Evolutionary conservation across 2,113 vertebrate genomes (phyloP), one percentile per base, ranked within the genome.

Genomic region (Scalopus aquaticus): DNA sequence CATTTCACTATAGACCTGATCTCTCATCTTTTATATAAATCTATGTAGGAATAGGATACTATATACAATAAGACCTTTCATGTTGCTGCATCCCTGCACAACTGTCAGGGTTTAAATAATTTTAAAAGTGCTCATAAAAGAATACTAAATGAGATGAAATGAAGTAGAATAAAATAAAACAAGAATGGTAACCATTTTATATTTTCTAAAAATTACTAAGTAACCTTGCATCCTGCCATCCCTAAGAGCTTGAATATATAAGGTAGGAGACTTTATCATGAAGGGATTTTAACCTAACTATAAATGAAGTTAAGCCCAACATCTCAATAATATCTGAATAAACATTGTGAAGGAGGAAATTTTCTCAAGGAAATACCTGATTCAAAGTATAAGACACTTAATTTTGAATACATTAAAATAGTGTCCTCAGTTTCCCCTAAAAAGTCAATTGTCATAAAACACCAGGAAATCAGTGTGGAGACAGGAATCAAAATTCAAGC

Each of bases 391-490:
- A 88, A 87, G 35, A 69, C 42, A 39, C 78, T 49, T 9, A 62
- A 6, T 6, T 91, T 60, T 67, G 35, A 76, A 77, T 77, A 46
- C 51, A 90, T 94, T 65, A 56, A 83, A 80, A 81, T 6, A 32
- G 28, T 81, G 12, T 42, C 54, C 44, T 93, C 28, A n/a, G 32
- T 42, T 80, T 79, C 90, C 67, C 19, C 51, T 58, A 44, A 84
- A 95, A 80, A 90, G 39, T 5, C 32, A 49, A 35, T 83, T 87
- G 65, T 79, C 83, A 64, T 79, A 73, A 92, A 65, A 42, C n/a
- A 72, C 4, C 46, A 88, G 51, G 9, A 93, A 95, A 90, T 73
- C 26, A 35, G 19, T 84, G 39, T 84, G 84, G 32, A 80, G 58
- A 20, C 28, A 58, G 67, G 37, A 32, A 65, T 65, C 24, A 19